Evolutionary conservation across 2,113 vertebrate species (phyloP).

Genomic region (Hiodon tergisus): DNA sequence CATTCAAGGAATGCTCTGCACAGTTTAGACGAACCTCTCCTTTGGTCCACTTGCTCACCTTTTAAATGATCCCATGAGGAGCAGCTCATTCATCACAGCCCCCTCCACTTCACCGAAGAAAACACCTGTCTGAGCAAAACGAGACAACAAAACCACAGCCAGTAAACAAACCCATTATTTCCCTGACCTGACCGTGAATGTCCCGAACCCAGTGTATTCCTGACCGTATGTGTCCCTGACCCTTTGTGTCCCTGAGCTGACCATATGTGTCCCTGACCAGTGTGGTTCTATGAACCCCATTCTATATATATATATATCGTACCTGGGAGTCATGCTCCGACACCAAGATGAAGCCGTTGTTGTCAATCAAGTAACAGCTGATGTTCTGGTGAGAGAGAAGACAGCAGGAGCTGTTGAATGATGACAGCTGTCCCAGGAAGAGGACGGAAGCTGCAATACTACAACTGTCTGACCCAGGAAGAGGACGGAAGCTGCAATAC

Average conservation of each 20-base stretch:
- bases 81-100: constrained; percentile 94
- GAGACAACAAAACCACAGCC: no score
- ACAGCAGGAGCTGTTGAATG: not conserved
- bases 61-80: constrained; percentile 96
- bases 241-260: no score
- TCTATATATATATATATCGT: constrained; percentile 15
- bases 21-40: not conserved
- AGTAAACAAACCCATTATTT: no score
- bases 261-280: no score
- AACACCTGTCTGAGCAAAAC: constrained; percentile 73
- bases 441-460: not conserved
- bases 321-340: constrained; percentile 89
- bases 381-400: constrained; percentile 66
- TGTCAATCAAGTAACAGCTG: constrained; percentile 96
- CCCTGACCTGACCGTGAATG: no score
- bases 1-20: no score
- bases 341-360: constrained; percentile 96
- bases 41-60: constrained; percentile 67
- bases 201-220: no score
- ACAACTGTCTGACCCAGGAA: not conserved
- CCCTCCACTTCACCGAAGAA: constrained; percentile 96
- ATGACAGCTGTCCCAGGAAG: not conserved
- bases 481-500: no score
- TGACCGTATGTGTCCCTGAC: not conserved
- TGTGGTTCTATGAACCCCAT: no score